Evolutionary conservation across 1,140 invertebrate genomes (phyloP), one percentile per base, ranked within the genome.

Genomic region (Diachasma alloeum): DNA sequence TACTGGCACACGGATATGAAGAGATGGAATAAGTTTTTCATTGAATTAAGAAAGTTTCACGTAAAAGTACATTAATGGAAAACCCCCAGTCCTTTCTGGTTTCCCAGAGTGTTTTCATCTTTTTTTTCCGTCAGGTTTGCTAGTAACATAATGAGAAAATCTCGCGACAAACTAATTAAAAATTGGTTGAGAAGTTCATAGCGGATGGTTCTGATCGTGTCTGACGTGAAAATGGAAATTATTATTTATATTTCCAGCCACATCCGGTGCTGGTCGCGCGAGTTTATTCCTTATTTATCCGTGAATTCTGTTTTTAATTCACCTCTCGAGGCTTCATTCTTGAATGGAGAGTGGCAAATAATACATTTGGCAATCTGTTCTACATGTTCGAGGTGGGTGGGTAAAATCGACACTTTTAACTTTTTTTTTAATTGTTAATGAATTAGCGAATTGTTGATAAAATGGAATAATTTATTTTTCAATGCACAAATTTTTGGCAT

Each of bases 31-130:
- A 72, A 72, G 71, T 72, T 72, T 69, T 72, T 72, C 71, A 72
- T 72, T 72, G 71, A 72, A 72, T 72, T 72, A 72, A 72, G 71
- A 72, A 72, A 72, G 71, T 72, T 72, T 72, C 48, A 39, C 46
- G 71, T 48, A 59, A 56, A 59, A 72, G 48, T 72, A 53, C 69
- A 72, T 53, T 56, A 72, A 72, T 72, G 71, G 71, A 59, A 72
- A 72, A 59, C 39, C 37, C 24, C 24, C 59, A 63, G 59, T 63
- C 59, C 59, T 63, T 24, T 63, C 59, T 63, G 59, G 46, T 26
- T 31, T 36, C 8, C 48, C 48, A 53, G 48, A 53, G 48, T 53
- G 48, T 53, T 53, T 53, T 53, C 48, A 31, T 72, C 44, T 59
- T 56, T 36, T 36, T 59, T 72, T 48, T 56, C 11, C 24, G 17